Evolutionary conservation across 2,113 vertebrate genomes (phyloP), one percentile per base, ranked within the genome.

Genomic region (Daboia siamensis): DNA sequence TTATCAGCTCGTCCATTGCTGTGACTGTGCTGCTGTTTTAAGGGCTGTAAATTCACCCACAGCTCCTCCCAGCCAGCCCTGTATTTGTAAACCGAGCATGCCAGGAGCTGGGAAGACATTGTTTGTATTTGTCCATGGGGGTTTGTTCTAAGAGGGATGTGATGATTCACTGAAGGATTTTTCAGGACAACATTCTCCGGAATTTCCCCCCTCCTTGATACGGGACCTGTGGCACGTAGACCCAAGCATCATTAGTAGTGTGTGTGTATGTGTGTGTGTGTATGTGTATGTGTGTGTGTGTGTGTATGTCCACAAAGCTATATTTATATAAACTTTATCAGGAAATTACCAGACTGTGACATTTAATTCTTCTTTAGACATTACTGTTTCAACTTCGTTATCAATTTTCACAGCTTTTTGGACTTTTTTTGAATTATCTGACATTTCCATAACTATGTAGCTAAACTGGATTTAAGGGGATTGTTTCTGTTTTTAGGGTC

Each of bases 321-420:
- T 39, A 95, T 93, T 97, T 97, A 94, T 95, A 95, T 97, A 97
- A 97, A 97, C 97, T 97, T 94, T 94, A 95, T 96, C 96, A 96
- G 96, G 96, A 97, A 97, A 94, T 96, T 97, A 96, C 95, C 96
- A 96, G 93, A 92, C 94, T 93, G 89, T 90, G 87, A 90, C 95
- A 92, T 95, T 97, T 97, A 96, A 96, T 96, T 95, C 95, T 96
- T 97, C 95, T 93, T 89, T 94, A 87, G 21, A 80, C 74, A 94
- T 92, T 94, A 92, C 39, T 59, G 9, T 52, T 55, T 92, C 54
- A 93, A 92, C 92, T 87, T 89, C 87, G 59, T 21, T 46, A 95
- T 51, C 61, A 92, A 93, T 55, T 95, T 94, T 44, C 92, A 95
- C 39, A 89, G 39, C 93, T 90, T 0, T 48, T 92, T 23, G 61